Conservation (phyloP, 2,797 vertebrate species). For the Etheostoma perlongum region DNA sequence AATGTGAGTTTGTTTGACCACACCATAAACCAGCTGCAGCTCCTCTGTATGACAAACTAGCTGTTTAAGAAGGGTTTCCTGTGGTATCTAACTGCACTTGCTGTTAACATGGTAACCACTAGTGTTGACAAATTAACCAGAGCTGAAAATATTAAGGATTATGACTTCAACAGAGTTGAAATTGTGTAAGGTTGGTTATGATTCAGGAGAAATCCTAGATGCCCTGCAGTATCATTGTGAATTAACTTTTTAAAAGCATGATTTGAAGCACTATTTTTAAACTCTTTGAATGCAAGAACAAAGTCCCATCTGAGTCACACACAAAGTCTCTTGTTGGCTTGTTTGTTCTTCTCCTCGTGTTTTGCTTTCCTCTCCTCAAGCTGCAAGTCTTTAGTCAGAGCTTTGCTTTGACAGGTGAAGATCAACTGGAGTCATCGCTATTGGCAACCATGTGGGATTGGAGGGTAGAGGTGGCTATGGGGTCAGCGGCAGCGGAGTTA, state of each 20-base stretch:
- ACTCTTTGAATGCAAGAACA: neutral
- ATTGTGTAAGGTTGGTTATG: neutral
- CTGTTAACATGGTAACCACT: neutral
- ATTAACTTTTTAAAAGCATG: neutral
- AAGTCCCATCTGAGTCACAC: conserved; percentile 13
- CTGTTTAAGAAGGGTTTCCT: neutral
- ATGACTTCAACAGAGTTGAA: neutral
- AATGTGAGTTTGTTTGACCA: conserved; percentile 3
- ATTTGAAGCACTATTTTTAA: neutral
- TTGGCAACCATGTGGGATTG: conserved; percentile 80
- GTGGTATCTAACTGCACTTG: neutral
- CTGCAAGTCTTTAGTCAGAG: conserved; percentile 83
- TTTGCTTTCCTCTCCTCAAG: conserved; percentile 80
- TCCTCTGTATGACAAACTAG: neutral
- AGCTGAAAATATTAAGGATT: neutral
- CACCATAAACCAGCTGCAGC: conserved; percentile 1
- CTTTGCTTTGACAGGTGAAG: conserved; percentile 89
- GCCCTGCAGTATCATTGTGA: neutral
- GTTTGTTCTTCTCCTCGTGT: conserved; percentile 74
- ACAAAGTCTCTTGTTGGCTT: conserved; percentile 46
- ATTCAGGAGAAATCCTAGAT: neutral
- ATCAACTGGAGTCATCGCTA: conserved; percentile 82
- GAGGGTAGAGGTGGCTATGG: conserved; percentile 68
- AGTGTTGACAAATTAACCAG: neutral
- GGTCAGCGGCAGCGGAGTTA: conserved; percentile 80